A percentile compares a stretch with the other conserved stretches of the same genome.
Conservation (phyloP, 1,140 invertebrate genomes). For the Drosophila pseudoananassae region DNA sequence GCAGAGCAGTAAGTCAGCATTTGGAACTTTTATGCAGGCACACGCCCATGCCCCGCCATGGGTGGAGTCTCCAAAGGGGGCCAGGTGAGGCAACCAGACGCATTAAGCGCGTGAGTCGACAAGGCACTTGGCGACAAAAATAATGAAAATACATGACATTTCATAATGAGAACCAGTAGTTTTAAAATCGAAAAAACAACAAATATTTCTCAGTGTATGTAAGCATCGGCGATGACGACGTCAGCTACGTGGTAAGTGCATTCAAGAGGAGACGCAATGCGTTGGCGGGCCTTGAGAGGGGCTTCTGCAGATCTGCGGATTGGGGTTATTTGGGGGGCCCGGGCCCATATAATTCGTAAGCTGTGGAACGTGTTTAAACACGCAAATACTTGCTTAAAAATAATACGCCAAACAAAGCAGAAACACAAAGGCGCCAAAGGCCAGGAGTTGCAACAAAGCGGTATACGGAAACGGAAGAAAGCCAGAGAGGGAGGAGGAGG, state of each 20-base stretch:
- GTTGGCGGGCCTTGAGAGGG: slow-evolving; percentile 10
- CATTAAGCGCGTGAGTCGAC: slow-evolving; percentile 51
- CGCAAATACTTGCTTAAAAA: slow-evolving; percentile 82
- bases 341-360: slow-evolving; percentile 69
- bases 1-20: slow-evolving; percentile 76
- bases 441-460: slow-evolving; percentile 35
- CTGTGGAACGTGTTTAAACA: slow-evolving; percentile 80
- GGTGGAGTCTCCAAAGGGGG: not conserved
- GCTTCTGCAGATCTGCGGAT: slow-evolving; percentile 10
- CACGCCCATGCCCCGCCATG: slow-evolving; percentile 50
- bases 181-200: no score
- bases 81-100: slow-evolving; percentile 34
- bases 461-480: slow-evolving; percentile 66
- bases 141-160: not conserved
- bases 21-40: slow-evolving; percentile 76
- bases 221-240: slow-evolving; percentile 11
- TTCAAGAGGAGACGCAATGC: slow-evolving; percentile 44
- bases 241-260: slow-evolving; percentile 53
- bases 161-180: not conserved
- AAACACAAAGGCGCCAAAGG: slow-evolving; percentile 23
- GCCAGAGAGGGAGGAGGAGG: not conserved
- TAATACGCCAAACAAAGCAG: slow-evolving; percentile 58
- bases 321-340: slow-evolving; percentile 27
- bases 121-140: slow-evolving; percentile 4
- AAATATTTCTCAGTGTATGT: slow-evolving; percentile 5